Evolutionary conservation across 2,888 invertebrate species (phyloP).

Genomic region (Zaprionus bogoriensis): DNA sequence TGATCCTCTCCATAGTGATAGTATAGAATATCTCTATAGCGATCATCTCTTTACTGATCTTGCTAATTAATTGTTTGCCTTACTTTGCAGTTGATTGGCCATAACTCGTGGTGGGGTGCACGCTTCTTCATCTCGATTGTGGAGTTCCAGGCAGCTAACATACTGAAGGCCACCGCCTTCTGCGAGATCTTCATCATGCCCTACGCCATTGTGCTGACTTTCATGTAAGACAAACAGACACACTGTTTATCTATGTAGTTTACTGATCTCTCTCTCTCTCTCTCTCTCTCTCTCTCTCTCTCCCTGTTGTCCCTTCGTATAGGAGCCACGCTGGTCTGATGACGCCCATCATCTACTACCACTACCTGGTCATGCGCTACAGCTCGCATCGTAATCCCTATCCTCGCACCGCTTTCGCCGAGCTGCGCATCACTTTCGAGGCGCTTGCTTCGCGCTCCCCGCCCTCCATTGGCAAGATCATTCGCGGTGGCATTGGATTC

Average conservation of each 20-base stretch:
- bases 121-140: constrained; percentile 93
- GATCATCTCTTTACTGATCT: no score
- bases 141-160: constrained; percentile 94
- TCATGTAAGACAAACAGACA: constrained; percentile 89
- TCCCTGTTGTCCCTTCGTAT: background rate
- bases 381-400: constrained; percentile 97
- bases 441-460: constrained; percentile 89
- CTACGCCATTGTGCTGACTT: constrained; percentile 89
- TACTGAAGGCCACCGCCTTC: constrained; percentile 94
- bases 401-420: constrained; percentile 95
- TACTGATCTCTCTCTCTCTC: background rate
- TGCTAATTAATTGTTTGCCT: background rate
- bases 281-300: background rate
- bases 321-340: constrained; percentile 95
- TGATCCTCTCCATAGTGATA: no score
- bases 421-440: constrained; percentile 90
- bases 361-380: constrained; percentile 96
- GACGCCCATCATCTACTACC: constrained; percentile 98
- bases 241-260: background rate
- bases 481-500: constrained; percentile 87
- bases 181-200: constrained; percentile 97
- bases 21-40: no score
- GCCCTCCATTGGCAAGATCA: constrained; percentile 85
- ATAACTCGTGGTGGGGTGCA: constrained; percentile 94
- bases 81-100: constrained; percentile 92